These are phyloP conservation scores for Calidris pygmaea DNA, from an alignment of 2,113 vertebrate genomes.

Conservation along the genomic window DNA sequence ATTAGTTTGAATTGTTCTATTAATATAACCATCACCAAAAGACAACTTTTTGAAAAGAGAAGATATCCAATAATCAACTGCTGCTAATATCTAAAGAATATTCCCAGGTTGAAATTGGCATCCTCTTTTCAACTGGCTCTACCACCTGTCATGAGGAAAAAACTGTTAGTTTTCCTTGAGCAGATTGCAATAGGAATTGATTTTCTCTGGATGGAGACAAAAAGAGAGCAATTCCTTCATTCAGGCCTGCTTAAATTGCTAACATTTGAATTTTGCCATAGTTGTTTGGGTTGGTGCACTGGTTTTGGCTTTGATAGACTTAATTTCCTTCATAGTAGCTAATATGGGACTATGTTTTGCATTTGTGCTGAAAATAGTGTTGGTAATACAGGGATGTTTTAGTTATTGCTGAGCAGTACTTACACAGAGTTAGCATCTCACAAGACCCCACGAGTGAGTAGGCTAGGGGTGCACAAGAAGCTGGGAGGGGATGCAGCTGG, in stretches of 20 bases:
- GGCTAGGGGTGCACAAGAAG: neutral
- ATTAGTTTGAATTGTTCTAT: neutral
- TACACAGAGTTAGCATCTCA: neutral
- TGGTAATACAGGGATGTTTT: neutral
- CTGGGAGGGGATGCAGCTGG: neutral
- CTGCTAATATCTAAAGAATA: neutral
- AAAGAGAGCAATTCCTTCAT: neutral
- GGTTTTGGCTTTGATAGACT: neutral
- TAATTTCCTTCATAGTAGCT: neutral
- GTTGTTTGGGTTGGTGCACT: neutral
- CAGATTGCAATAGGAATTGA: neutral
- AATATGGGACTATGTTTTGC: neutral
- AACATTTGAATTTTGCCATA: neutral
- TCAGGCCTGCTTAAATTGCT: neutral
- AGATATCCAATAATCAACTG: neutral
- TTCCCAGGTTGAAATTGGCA: neutral
- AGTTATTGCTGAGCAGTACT: neutral
- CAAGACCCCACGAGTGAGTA: neutral
- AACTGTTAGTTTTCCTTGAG: neutral
- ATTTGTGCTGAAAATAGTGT: neutral
- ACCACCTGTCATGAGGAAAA: neutral
- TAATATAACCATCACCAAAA: neutral
- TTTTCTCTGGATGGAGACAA: neutral
- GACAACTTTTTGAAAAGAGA: neutral
- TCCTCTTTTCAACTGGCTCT: neutral